Percentiles rank a stretch among this genome's conserved stretches.
phyloP scores from a whole-genome alignment of 2,113 vertebrate genomes.

The Balaeniceps rex region DNA sequence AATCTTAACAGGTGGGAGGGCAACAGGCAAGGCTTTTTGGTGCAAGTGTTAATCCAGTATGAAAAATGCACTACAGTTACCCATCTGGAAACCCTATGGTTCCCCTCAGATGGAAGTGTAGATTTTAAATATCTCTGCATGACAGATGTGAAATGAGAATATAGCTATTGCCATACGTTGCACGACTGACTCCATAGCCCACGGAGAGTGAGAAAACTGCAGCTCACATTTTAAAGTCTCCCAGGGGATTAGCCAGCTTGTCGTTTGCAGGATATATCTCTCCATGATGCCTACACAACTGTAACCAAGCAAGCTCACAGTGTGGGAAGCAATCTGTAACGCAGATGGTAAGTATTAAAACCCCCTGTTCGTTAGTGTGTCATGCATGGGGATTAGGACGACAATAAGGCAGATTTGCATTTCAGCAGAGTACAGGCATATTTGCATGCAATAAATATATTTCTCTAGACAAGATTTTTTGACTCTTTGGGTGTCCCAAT shows the following conservation, averaged over 20 bases:
- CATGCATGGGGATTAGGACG: slow-evolving; percentile 28
- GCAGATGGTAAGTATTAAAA: slow-evolving; percentile 41
- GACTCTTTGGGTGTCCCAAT: slow-evolving; percentile 15
- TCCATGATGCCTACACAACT: background rate
- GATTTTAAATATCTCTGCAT: slow-evolving; percentile 27
- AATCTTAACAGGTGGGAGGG: slow-evolving; percentile 24
- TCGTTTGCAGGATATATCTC: background rate
- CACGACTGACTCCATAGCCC: background rate
- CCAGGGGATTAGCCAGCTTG: background rate
- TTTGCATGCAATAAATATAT: background rate
- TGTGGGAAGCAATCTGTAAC: slow-evolving; percentile 46
- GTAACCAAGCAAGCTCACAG: background rate
- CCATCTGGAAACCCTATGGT: background rate
- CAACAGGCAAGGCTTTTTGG: slow-evolving; percentile 8
- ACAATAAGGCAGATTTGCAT: slow-evolving; percentile 35
- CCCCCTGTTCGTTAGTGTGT: slow-evolving; percentile 35
- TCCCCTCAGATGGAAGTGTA: background rate
- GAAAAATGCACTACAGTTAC: background rate
- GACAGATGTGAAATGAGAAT: slow-evolving; percentile 8
- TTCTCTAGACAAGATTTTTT: background rate
- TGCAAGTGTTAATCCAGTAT: background rate
- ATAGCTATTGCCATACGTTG: background rate
- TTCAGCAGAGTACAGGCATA: slow-evolving; percentile 28
- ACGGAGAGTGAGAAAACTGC: slow-evolving; percentile 7
- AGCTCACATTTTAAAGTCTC: slow-evolving; percentile 6